Evolutionary conservation across 2,888 invertebrate genomes (phyloP), one percentile per base, ranked within the genome.

Genomic region (Agonopterix heracliana): DNA sequence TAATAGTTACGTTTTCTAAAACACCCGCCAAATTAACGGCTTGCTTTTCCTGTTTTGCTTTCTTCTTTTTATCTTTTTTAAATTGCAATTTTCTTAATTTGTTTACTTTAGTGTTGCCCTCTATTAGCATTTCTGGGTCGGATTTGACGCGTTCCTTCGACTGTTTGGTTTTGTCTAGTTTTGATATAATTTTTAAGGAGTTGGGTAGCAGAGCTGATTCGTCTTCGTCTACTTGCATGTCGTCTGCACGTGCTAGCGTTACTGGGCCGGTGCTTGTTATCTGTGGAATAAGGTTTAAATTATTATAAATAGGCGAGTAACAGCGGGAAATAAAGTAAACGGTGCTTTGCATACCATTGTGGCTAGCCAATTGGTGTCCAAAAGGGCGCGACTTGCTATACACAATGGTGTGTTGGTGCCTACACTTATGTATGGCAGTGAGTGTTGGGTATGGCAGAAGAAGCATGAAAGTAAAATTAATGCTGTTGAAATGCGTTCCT

Each of bases 81-180:
- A 93, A 92, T 55, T 92, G 90, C 54, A 72, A 75, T 66, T 87
- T 88, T 17, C 78, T 79, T 35, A 86, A 38, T 60, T 85, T 77
- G 50, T 88, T 88, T 34, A 69, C 74, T 58, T 83, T 87, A 0
- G 90, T 78, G 70, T 93, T 93, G 54, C 95, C 95, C 72, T 94
- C 93, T 46, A 95, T 71, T 45, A 89, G 83, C 89, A 93, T 91
- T 68, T 92, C 89, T 0, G 93, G 92, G 74, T 95, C 92, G 2
- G 62, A 51, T 68, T 92, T 92, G 34, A 69, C 61, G 42, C 70
- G 66, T 54, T 81, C 83, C 1, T 67, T 65, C 11, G 74, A 61
- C 58, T 80, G 80, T 14, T 71, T 74, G 13, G 64, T 71, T 57
- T 86, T 86, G 11, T 75, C 76, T 43, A 82, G 64, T 64, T 80